Evolutionary conservation across 2,888 invertebrate genomes (phyloP).

Genomic region (Heliconius aoede): DNA sequence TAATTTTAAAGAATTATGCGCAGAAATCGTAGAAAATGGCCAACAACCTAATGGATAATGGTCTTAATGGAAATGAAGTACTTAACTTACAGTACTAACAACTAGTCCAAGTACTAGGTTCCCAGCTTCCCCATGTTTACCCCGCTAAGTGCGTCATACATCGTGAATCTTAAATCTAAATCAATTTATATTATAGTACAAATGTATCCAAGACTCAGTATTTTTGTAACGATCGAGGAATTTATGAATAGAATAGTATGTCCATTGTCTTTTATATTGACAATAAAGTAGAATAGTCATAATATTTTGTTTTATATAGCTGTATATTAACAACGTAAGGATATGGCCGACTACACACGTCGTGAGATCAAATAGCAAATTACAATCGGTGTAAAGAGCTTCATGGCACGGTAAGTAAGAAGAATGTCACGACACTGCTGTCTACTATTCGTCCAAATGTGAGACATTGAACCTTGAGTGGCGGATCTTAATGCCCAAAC

Average conservation of each 20-base stretch:
- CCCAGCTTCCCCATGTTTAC: no score
- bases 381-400: no score
- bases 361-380: not conserved
- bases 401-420: not conserved
- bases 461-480: not conserved
- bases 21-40: no score
- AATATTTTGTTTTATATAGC: slow-evolving; percentile 1
- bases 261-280: slow-evolving; percentile 8
- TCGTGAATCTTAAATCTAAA: no score
- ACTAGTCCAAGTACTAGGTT: no score
- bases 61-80: no score
- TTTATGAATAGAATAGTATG: slow-evolving; percentile 6
- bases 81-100: no score
- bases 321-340: not conserved
- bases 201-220: not conserved
- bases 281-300: not conserved
- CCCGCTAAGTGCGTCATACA: no score
- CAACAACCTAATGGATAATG: no score
- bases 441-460: not conserved
- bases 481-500: not conserved
- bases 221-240: not conserved
- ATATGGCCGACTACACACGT: not conserved
- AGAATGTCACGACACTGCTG: not conserved
- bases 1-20: no score
- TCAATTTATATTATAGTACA: no score